Conservation (phyloP, 2,888 invertebrate species). For the Drosophila suboccidentalis region DNA sequence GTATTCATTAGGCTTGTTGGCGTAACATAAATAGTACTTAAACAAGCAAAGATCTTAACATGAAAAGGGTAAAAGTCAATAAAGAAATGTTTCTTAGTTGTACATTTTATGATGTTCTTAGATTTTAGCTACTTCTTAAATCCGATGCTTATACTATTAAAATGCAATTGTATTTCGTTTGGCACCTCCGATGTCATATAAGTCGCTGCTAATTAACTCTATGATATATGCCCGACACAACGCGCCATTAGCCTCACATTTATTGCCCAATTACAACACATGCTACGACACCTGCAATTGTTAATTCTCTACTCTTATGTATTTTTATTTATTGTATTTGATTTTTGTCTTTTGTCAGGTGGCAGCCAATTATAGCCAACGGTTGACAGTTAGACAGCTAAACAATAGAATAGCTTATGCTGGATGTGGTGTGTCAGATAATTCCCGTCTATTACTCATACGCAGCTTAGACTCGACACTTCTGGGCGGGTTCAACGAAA, state of each 20-base stretch:
- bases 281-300: slow-evolving; percentile 42
- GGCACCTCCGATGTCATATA: slow-evolving; percentile 17
- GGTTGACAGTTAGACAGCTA: slow-evolving; percentile 52
- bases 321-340: slow-evolving; percentile 31
- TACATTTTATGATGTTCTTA: too few relatives aligned
- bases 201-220: slow-evolving; percentile 23
- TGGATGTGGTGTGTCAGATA: slow-evolving; percentile 24
- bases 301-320: slow-evolving; percentile 3
- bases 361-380: slow-evolving; percentile 41
- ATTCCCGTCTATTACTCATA: slow-evolving; percentile 36
- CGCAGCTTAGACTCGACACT: not conserved
- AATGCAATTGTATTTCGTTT: not conserved
- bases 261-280: slow-evolving; percentile 56
- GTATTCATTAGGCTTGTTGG: slow-evolving; percentile 4
- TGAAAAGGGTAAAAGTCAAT: slow-evolving; percentile 20
- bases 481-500: slow-evolving; percentile 3
- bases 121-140: too few relatives aligned
- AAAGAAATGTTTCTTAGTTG: too few relatives aligned
- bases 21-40: slow-evolving; percentile 1
- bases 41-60: slow-evolving; percentile 14
- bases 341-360: slow-evolving; percentile 35
- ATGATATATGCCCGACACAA: slow-evolving; percentile 55
- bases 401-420: slow-evolving; percentile 30
- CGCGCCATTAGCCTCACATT: slow-evolving; percentile 44
- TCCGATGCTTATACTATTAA: not conserved